These are phyloP conservation scores for Chloroceryle inda DNA, from an alignment of 2,797 vertebrate species.

Conservation along the genomic window DNA sequence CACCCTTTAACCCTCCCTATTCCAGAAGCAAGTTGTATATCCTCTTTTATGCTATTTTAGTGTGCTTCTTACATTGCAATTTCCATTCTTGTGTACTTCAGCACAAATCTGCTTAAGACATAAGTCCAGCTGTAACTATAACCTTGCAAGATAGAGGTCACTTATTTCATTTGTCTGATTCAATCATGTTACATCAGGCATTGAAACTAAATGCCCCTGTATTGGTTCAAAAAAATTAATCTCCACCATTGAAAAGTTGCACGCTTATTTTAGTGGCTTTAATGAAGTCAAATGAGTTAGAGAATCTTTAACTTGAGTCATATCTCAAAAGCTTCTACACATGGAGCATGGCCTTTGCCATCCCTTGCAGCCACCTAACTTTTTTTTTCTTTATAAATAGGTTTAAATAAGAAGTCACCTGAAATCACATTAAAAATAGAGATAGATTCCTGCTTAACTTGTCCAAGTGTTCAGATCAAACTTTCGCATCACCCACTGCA, in stretches of 20 bases:
- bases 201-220: not conserved
- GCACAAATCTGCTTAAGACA: not conserved
- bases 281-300: not conserved
- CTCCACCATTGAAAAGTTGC: not conserved
- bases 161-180: conserved; percentile 32
- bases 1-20: not conserved
- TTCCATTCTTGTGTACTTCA: not conserved
- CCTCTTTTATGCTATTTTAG: not conserved
- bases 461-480: rapidly evolving
- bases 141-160: conserved; percentile 33
- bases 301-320: not conserved
- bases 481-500: not conserved
- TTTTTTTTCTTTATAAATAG: not conserved
- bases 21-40: not conserved
- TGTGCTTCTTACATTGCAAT: not conserved
- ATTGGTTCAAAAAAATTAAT: not conserved
- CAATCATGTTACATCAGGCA: not conserved
- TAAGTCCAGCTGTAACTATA: not conserved
- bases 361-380: not conserved
- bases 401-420: not conserved
- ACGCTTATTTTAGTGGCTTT: not conserved
- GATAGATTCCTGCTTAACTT: not conserved
- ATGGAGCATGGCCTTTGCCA: not conserved
- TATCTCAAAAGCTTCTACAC: not conserved
- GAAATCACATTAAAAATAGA: not conserved